phyloP scores from a whole-genome alignment of 2,888 invertebrate species.

The Tipula vernalis region DNA sequence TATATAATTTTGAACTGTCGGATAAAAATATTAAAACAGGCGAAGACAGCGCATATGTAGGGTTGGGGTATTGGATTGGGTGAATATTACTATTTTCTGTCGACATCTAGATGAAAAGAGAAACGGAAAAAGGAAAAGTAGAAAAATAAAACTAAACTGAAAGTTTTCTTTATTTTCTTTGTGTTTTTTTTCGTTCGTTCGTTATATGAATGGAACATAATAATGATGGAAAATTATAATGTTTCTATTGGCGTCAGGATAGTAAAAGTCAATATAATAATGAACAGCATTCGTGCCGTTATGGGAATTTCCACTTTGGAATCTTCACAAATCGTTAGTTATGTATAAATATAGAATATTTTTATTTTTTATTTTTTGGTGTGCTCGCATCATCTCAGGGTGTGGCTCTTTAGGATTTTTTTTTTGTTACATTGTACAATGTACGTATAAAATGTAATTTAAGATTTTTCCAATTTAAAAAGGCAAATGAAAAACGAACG shows the following conservation, averaged over 20 bases:
- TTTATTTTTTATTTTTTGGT: neutral
- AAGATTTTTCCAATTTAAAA: neutral
- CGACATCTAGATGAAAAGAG: neutral
- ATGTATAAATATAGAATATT: neutral
- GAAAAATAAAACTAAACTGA: neutral
- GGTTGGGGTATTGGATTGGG: neutral
- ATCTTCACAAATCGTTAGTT: neutral
- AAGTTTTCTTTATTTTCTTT: neutral
- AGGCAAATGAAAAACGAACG: neutral
- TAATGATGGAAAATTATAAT: neutral
- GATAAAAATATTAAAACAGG: neutral
- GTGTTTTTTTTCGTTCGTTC: neutral
- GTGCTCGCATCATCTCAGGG: neutral
- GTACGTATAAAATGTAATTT: neutral
- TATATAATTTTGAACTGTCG: neutral
- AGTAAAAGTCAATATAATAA: neutral
- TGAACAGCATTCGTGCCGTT: neutral
- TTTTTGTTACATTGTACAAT: neutral
- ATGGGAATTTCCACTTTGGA: neutral
- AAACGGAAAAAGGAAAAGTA: constrained; percentile 4
- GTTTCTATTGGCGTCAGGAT: neutral
- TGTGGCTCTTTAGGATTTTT: neutral
- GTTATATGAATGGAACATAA: neutral
- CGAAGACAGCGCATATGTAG: neutral
- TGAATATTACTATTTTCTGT: neutral